Conservation (phyloP, 2,797 vertebrate species). For the Acropternis orthonyx region DNA sequence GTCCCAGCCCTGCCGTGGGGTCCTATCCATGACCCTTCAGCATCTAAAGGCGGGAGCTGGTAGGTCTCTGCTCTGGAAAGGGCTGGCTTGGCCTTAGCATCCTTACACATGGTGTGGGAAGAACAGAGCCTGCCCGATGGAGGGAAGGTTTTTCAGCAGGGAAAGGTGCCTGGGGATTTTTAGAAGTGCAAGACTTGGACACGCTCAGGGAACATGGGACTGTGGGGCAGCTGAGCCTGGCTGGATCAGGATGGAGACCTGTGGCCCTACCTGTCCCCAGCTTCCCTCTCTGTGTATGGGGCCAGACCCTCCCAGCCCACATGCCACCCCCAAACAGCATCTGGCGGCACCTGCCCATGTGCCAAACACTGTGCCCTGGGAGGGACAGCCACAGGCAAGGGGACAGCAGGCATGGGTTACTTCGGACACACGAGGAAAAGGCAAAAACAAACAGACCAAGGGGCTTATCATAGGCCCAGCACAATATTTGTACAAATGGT, state of each 20-base stretch:
- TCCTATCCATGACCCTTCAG: neutral
- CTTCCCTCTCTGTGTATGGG: neutral
- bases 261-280: neutral
- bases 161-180: neutral
- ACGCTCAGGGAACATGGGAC: neutral
- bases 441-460: neutral
- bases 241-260: neutral
- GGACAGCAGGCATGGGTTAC: neutral
- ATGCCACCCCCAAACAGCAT: neutral
- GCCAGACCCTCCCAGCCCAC: neutral
- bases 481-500: neutral
- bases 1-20: neutral
- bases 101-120: neutral
- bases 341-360: neutral
- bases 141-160: neutral
- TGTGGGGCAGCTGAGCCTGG: neutral
- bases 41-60: fast-evolving
- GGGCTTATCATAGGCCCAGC: neutral
- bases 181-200: no score
- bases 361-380: neutral
- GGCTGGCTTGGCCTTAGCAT: neutral
- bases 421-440: neutral
- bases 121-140: neutral
- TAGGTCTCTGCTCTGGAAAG: neutral
- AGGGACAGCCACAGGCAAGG: neutral